These are phyloP conservation scores for Chelonus insularis DNA, from an alignment of 1,140 invertebrate species.

Conservation along the genomic window DNA sequence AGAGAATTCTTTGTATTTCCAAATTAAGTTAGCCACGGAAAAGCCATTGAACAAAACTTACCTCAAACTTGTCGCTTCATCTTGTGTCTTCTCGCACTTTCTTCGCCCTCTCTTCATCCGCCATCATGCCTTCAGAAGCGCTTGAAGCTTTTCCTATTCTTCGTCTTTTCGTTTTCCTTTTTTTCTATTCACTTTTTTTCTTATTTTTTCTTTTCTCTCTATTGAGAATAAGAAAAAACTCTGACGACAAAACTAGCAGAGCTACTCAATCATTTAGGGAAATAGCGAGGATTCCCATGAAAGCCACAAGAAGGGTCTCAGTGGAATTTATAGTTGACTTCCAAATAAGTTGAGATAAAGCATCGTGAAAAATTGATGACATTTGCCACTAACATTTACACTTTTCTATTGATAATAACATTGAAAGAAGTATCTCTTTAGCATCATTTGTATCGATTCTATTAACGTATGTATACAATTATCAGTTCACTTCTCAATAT, in stretches of 20 bases:
- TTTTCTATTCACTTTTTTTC: neutral
- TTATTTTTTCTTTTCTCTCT: slow-evolving; percentile 4
- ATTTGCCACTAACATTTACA: neutral
- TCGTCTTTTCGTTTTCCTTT: neutral
- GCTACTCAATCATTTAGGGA: slow-evolving; percentile 34
- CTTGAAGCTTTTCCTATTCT: slow-evolving; percentile 12
- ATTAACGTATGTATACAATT: neutral
- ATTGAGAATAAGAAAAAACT: slow-evolving; percentile 21
- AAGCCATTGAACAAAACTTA: slow-evolving; percentile 26
- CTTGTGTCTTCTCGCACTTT: slow-evolving; percentile 13
- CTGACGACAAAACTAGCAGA: slow-evolving; percentile 25
- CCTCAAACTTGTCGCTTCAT: slow-evolving; percentile 24
- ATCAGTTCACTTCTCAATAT: too few species aligned
- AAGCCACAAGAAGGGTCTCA: slow-evolving; percentile 8
- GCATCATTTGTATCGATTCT: neutral
- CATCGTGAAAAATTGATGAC: neutral
- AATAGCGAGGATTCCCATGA: slow-evolving; percentile 25
- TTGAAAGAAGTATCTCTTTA: neutral
- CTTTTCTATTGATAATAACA: neutral
- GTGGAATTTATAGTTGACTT: slow-evolving; percentile 28
- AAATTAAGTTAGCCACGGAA: slow-evolving; percentile 30
- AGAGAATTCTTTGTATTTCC: slow-evolving; percentile 27
- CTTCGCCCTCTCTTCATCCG: slow-evolving; percentile 3
- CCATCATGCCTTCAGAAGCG: slow-evolving; percentile 19
- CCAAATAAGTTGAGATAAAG: slow-evolving; percentile 19